These are phyloP conservation scores for Sclerodermus sp. DNA, from an alignment of 2,888 invertebrate genomes.

Conservation along the genomic window DNA sequence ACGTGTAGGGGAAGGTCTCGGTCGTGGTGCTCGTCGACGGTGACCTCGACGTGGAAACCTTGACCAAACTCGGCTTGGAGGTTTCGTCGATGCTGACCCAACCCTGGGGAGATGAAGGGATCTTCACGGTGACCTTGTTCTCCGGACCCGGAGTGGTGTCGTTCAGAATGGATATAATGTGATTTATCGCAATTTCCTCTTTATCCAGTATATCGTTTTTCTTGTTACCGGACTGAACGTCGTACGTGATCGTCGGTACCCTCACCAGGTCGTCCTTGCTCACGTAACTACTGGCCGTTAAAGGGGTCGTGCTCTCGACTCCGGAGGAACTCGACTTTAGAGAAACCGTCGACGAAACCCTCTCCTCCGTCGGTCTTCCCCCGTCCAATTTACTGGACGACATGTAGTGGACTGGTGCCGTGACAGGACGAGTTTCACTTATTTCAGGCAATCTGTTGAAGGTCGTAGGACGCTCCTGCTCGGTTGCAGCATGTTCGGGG, in stretches of 20 bases:
- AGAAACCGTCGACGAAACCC: conserved; percentile 16
- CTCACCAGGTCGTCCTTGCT: conserved; percentile 49
- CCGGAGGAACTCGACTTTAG: too few species aligned
- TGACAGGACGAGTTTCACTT: conserved; percentile 7
- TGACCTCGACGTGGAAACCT: conserved; percentile 22
- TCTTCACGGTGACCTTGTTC: conserved; percentile 31
- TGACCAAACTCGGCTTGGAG: conserved; percentile 47
- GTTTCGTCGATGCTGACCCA: conserved; percentile 50
- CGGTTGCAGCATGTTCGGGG: conserved; percentile 12
- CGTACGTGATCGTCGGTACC: conserved; percentile 54
- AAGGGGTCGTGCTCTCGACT: conserved; percentile 39
- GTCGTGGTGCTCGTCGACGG: conserved; percentile 29
- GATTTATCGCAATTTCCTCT: conserved; percentile 57
- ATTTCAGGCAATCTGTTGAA: background rate
- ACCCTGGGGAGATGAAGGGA: conserved; percentile 40
- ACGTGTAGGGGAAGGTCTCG: conserved; percentile 43
- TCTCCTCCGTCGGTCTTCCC: conserved; percentile 24
- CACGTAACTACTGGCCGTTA: conserved; percentile 28
- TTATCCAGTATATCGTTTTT: conserved; percentile 47
- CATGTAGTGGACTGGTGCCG: conserved; percentile 10
- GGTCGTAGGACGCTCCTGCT: conserved; percentile 5
- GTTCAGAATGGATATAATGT: conserved; percentile 58
- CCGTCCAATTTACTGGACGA: background rate
- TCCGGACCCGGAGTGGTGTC: conserved; percentile 45
- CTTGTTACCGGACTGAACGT: conserved; percentile 45